Base-by-base conservation (phyloP, 2,113 vertebrate genomes). In the Anser cygnoides region DNA sequence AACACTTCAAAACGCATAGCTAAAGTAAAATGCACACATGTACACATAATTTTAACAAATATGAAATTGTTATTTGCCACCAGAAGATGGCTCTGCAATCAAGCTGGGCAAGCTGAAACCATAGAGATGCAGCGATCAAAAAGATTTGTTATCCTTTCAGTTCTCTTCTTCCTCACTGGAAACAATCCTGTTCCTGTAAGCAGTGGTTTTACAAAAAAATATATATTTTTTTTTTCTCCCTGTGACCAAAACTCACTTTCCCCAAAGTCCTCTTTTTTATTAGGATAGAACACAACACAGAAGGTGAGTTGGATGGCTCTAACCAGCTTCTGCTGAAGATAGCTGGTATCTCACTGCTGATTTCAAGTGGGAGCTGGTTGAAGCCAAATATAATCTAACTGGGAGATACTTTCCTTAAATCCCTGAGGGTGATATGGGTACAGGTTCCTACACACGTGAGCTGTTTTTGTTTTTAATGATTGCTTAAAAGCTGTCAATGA, bases 61-160 rank as follows among this genome's bases (percentile, higher is more conserved):
- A 58, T 79, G 94, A 87, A 92, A 76, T 91, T 94, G 49, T 87
- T 92, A 11, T 66, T 79, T 95, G 63, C 54, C 70, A 70, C 95
- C 96, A 97, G 95, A 87, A 97, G 96, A 92, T 97, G 96, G 95
- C 96, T 97, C 95, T 96, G 80, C 74, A 94, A 58, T 80, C 95
- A 92, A 96, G 91, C 94, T 2, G 50, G 95, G 96, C 84, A 92
- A 79, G 75, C 94, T 82, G 54, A 87, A 89, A 76, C 65, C 57
- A 61, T 71, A 49, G 92, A 78, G 57, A 89, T 57, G 37, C 52
- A 81, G 25, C 16, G 28, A 33, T 41, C 18, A 33, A 6, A 49
- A 49, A 22, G 46, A 49, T 22, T 67, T 68, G 18, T 68, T 21
- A 43, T 65, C 19, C 2, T 73, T 83, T 58, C 20, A 8, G 14